Conservation (phyloP, 2,113 vertebrate species). For the Caloenas nicobarica region DNA sequence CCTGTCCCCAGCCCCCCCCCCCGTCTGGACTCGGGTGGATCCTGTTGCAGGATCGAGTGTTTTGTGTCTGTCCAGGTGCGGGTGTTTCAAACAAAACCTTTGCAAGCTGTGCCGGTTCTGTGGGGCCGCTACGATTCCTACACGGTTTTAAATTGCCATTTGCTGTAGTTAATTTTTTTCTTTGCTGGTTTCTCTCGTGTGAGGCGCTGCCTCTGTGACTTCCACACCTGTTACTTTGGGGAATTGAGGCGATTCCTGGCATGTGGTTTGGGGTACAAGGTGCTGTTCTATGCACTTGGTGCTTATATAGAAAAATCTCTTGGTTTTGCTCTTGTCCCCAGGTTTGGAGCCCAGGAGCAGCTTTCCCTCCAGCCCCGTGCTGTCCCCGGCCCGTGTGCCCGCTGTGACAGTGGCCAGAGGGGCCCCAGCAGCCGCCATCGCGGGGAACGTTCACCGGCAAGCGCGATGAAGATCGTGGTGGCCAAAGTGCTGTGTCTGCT, state of each 20-base stretch:
- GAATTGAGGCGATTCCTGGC: not conserved
- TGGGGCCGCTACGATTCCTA: not conserved
- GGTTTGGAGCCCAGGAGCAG: not conserved
- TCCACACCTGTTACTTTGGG: not conserved
- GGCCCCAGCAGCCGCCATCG: not conserved
- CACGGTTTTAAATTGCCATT: not conserved
- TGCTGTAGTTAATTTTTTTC: not conserved
- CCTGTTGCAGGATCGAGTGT: not conserved
- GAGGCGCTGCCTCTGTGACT: not conserved
- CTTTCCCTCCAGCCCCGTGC: not conserved
- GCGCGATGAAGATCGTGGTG: constrained; percentile 78
- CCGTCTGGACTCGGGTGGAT: not conserved
- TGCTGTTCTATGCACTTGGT: not conserved
- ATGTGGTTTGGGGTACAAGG: not conserved
- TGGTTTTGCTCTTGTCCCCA: accelerated
- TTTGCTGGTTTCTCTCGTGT: accelerated
- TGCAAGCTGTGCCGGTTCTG: not conserved
- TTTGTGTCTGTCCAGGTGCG: not conserved
- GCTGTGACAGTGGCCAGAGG: accelerated
- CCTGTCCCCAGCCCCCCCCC: too few species aligned
- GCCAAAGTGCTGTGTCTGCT: constrained; percentile 86
- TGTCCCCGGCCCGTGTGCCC: accelerated
- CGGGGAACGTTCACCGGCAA: not conserved
- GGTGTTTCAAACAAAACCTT: not conserved
- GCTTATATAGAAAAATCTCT: accelerated